phyloP scores from a whole-genome alignment of 2,113 vertebrate species.

The Saguinus imperator region DNA sequence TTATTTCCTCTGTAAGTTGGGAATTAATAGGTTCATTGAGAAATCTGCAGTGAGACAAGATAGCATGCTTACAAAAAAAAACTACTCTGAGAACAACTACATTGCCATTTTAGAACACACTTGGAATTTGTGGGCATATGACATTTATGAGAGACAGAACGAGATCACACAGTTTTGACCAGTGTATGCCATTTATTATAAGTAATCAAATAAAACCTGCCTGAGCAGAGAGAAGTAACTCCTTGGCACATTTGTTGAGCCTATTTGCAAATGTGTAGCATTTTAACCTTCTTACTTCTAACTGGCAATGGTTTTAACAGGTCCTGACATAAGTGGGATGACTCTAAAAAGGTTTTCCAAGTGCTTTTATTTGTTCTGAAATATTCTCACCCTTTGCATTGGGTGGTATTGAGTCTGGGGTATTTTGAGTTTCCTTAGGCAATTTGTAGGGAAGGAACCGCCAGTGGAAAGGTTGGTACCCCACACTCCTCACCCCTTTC shows the following conservation, averaged over 20 bases:
- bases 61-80: not conserved
- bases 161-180: not conserved
- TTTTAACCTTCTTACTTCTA: not conserved
- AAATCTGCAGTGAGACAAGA: not conserved
- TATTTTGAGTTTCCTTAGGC: not conserved
- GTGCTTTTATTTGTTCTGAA: not conserved
- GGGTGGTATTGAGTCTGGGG: not conserved
- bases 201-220: not conserved
- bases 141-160: not conserved
- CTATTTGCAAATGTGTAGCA: not conserved
- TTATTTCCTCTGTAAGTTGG: not conserved
- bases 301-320: not conserved
- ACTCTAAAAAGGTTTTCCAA: not conserved
- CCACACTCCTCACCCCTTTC: no score
- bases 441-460: not conserved
- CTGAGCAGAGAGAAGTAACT: not conserved
- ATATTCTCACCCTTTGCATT: not conserved
- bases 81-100: not conserved
- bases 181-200: not conserved
- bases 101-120: not conserved
- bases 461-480: not conserved
- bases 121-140: not conserved
- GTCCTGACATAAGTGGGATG: not conserved
- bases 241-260: not conserved
- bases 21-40: not conserved